These are phyloP conservation scores for Epinephelus cyanopodus DNA, from an alignment of 2,113 vertebrate genomes.

Conservation along the genomic window DNA sequence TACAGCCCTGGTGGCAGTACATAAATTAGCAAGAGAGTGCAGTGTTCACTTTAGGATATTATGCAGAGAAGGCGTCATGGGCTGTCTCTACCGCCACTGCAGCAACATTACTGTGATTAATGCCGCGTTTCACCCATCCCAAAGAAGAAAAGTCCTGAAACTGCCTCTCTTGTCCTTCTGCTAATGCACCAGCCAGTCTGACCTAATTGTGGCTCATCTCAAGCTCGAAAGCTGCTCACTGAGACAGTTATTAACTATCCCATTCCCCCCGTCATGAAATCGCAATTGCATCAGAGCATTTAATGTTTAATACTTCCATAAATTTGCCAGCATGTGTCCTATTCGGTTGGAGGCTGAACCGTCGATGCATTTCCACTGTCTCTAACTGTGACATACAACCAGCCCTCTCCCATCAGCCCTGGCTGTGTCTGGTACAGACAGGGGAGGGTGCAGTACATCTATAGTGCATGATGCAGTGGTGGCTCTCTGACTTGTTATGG, in stretches of 20 bases:
- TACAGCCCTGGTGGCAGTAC: constrained; percentile 68
- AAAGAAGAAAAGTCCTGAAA: constrained; percentile 73
- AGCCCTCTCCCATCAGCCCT: constrained; percentile 45
- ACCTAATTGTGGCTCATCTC: constrained; percentile 80
- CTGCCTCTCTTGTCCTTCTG: constrained; percentile 73
- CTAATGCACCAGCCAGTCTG: constrained; percentile 71
- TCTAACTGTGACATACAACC: constrained; percentile 64
- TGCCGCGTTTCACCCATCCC: constrained; percentile 72
- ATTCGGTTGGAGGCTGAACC: constrained; percentile 49
- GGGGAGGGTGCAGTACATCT: constrained; percentile 24
- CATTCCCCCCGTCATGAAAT: constrained; percentile 75
- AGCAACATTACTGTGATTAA: constrained; percentile 83
- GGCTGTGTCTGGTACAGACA: constrained; percentile 39
- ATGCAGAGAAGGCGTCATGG: constrained; percentile 74
- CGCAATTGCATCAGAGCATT: constrained; percentile 76
- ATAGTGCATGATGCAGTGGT: constrained; percentile 22
- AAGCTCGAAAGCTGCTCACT: constrained; percentile 59
- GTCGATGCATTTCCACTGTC: constrained; percentile 39
- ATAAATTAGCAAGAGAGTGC: constrained; percentile 79
- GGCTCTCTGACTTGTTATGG: constrained; percentile 17
- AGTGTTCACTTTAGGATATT: constrained; percentile 74
- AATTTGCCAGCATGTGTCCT: constrained; percentile 76
- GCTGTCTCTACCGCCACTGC: constrained; percentile 66
- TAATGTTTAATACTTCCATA: constrained; percentile 80
- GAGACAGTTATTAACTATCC: constrained; percentile 74